phyloP scores from a whole-genome alignment of 2,113 vertebrate genomes.

The Atlantisia rogersi region DNA sequence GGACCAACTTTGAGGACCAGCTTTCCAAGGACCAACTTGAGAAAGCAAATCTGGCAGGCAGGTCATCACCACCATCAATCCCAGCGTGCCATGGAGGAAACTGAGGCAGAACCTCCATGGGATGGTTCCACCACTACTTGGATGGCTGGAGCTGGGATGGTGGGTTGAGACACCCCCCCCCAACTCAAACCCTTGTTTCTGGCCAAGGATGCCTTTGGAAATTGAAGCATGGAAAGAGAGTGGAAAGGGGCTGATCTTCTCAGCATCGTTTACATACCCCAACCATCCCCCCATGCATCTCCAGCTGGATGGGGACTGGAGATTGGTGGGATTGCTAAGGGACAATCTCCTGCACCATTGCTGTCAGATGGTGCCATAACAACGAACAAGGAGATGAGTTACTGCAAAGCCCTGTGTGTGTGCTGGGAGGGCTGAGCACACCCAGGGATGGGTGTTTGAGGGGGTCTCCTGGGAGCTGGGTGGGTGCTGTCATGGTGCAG shows the following conservation, averaged over 20 bases:
- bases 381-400: background rate
- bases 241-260: background rate
- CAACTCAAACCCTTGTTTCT: background rate
- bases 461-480: background rate
- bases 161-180: background rate
- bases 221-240: background rate
- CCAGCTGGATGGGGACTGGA: background rate
- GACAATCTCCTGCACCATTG: background rate
- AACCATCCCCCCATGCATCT: background rate
- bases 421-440: background rate
- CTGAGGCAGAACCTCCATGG: too few relatives aligned
- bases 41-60: background rate
- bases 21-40: background rate
- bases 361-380: fast-evolving
- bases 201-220: background rate
- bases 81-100: background rate
- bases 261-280: background rate
- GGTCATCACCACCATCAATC: background rate
- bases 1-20: too few relatives aligned
- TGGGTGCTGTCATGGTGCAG: background rate
- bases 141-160: background rate
- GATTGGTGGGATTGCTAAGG: fast-evolving
- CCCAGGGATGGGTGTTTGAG: fast-evolving
- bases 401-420: background rate
- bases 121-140: background rate